A percentile compares a stretch with the other conserved stretches of the same genome.
These are phyloP conservation scores for Alexandromys fortis DNA, from an alignment of 2,113 vertebrate genomes.

Conservation along the genomic window DNA sequence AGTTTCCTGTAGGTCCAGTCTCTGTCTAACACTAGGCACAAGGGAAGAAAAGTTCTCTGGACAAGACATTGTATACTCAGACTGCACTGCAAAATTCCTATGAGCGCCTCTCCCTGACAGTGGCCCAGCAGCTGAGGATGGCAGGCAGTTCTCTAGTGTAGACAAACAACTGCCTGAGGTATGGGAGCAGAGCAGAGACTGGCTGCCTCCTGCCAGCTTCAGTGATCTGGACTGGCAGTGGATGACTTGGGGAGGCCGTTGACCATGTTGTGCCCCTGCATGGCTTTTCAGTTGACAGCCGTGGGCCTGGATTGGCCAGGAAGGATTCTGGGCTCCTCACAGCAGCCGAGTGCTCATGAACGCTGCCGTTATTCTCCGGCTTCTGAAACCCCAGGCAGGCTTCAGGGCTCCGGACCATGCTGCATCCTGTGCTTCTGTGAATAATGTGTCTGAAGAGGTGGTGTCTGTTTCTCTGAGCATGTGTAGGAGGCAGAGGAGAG, in stretches of 20 bases:
- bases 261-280: too few relatives aligned
- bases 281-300: too few relatives aligned
- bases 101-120: not conserved
- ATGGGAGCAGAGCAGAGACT: not conserved
- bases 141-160: not conserved
- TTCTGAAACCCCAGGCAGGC: too few relatives aligned
- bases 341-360: not conserved
- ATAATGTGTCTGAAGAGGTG: not conserved
- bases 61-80: not conserved
- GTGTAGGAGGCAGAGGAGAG: not conserved
- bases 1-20: not conserved
- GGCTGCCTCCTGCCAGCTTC: not conserved
- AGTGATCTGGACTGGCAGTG: not conserved
- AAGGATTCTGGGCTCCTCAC: not conserved
- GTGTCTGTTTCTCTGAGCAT: not conserved
- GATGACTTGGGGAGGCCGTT: not conserved
- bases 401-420: not conserved
- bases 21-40: not conserved
- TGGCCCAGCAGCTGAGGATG: not conserved
- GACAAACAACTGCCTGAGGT: accelerated
- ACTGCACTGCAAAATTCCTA: not conserved
- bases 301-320: not conserved
- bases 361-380: too few relatives aligned
- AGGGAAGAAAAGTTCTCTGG: not conserved
- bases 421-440: not conserved